Conservation (phyloP, 2,113 vertebrate genomes). For the Ophiodon elongatus region DNA sequence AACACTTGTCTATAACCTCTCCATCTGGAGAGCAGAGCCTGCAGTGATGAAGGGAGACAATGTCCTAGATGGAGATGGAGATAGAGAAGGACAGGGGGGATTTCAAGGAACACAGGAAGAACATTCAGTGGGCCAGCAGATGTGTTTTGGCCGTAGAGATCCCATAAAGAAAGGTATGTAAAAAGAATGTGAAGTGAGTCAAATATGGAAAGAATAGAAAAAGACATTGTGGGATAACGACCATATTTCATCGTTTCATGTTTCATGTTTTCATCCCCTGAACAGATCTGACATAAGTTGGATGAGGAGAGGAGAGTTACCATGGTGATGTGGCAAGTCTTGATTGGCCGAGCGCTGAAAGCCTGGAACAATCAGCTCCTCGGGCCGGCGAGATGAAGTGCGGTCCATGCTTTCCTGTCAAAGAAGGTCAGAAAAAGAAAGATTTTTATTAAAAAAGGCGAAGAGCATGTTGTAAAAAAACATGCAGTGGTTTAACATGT, state of each 20-base stretch:
- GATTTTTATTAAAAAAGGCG: background rate
- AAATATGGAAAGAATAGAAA: constrained; percentile 28
- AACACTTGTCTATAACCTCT: constrained; percentile 56
- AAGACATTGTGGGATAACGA: background rate
- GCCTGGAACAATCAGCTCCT: constrained; percentile 85
- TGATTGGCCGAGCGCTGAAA: constrained; percentile 85
- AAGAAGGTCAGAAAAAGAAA: constrained; percentile 16
- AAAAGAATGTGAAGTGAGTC: constrained; percentile 2
- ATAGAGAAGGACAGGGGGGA: constrained; percentile 2
- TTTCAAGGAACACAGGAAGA: constrained; percentile 52
- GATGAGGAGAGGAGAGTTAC: constrained; percentile 76
- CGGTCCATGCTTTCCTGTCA: constrained; percentile 92
- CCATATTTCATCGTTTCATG: background rate
- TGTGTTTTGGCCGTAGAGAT: constrained; percentile 1
- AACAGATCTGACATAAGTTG: background rate
- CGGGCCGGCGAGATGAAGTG: constrained; percentile 82
- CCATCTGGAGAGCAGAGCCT: constrained; percentile 65
- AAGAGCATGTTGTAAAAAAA: constrained; percentile 14
- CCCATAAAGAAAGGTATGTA: background rate
- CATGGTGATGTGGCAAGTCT: constrained; percentile 87
- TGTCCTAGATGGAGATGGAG: constrained; percentile 47
- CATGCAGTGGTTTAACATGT: constrained; percentile 8
- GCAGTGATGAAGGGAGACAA: constrained; percentile 35
- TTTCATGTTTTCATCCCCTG: background rate
- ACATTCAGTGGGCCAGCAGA: constrained; percentile 32